A percentile compares a stretch with the other conserved stretches of the same genome.
These are phyloP conservation scores for Brachionus asplanchnoidis DNA, from an alignment of 1,140 invertebrate genomes.

Conservation along the genomic window DNA sequence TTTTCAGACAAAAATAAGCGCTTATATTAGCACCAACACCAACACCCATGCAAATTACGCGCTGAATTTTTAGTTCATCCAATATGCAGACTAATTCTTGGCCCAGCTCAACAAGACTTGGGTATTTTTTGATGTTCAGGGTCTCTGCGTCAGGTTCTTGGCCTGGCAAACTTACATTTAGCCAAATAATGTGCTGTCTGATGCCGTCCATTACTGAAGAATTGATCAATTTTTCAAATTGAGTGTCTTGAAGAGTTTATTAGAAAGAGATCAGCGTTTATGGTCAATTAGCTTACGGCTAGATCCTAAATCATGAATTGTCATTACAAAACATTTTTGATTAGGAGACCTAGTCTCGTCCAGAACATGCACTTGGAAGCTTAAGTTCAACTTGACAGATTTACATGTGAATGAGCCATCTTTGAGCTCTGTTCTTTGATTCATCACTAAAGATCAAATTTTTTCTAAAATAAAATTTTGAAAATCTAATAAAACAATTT, in stretches of 20 bases:
- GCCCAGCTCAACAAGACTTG: constrained; percentile 13
- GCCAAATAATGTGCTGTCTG: constrained; percentile 75
- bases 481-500: background rate
- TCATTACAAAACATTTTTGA: constrained; percentile 63
- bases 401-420: background rate
- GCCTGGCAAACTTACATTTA: constrained; percentile 80
- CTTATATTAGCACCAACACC: constrained; percentile 82
- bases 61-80: constrained; percentile 55
- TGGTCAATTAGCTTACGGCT: constrained; percentile 68
- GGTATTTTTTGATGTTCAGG: constrained; percentile 58
- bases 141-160: constrained; percentile 75
- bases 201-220: constrained; percentile 76
- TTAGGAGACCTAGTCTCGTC: background rate
- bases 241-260: constrained; percentile 51
- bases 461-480: background rate
- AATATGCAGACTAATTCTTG: constrained; percentile 28
- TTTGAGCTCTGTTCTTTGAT: background rate
- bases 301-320: constrained; percentile 81
- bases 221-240: constrained; percentile 63
- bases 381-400: constrained; percentile 16
- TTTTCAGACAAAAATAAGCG: constrained; percentile 73
- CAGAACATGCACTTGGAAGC: background rate
- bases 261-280: background rate
- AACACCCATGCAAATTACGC: constrained; percentile 76
- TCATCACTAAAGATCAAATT: background rate